A percentile compares a stretch with the other conserved stretches of the same genome.
phyloP scores from a whole-genome alignment of 2,888 invertebrate species.

The Dysmachus trigonus region DNA sequence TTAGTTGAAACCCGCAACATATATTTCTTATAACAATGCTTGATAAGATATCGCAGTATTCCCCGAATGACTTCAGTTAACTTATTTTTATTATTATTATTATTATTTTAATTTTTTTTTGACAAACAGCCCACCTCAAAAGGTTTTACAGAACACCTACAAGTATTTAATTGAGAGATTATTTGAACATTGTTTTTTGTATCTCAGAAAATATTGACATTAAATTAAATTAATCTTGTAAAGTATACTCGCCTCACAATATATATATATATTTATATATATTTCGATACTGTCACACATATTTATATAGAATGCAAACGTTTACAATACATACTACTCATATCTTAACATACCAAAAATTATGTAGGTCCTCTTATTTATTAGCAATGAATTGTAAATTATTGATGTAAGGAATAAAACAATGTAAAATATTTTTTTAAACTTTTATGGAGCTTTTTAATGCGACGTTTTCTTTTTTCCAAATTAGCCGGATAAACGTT shows the following conservation, averaged over 20 bases:
- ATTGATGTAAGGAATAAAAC: constrained; percentile 26
- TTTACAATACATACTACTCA: neutral
- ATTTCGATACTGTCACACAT: neutral
- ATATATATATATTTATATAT: constrained; percentile 29
- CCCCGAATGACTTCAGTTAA: neutral
- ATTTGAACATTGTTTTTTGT: neutral
- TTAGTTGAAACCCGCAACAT: neutral
- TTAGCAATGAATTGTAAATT: constrained; percentile 31
- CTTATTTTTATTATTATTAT: neutral
- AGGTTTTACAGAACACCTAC: neutral
- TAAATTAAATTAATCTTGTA: neutral
- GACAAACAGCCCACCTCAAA: neutral
- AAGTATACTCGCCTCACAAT: constrained; percentile 34
- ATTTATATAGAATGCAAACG: neutral
- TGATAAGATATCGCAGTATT: neutral
- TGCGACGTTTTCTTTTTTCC: constrained; percentile 24
- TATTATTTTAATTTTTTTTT: neutral
- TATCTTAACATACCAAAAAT: constrained; percentile 30
- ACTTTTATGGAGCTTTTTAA: neutral
- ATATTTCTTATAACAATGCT: neutral
- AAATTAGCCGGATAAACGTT: neutral
- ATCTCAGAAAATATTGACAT: neutral
- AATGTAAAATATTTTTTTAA: constrained; percentile 41
- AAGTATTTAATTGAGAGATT: neutral
- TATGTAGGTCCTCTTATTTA: constrained; percentile 15